Evolutionary conservation across 2,113 vertebrate genomes (phyloP).

Genomic region (Benitochromis conjunctus): DNA sequence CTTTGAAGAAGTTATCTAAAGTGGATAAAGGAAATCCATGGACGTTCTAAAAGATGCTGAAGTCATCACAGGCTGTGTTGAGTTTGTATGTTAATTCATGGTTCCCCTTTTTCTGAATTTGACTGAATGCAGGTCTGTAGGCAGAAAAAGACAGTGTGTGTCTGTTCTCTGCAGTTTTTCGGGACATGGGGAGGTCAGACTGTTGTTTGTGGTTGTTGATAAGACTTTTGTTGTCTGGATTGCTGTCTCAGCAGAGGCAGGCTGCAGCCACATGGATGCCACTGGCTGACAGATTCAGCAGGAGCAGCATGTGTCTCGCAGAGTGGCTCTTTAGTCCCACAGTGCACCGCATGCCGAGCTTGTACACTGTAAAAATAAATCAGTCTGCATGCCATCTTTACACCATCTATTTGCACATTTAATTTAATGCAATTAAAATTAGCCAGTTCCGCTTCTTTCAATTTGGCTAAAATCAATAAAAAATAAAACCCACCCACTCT

Average conservation of each 20-base stretch:
- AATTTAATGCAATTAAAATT: background rate
- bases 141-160: background rate
- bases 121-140: conserved; percentile 6
- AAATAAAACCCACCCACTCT: background rate
- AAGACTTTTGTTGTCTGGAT: conserved; percentile 55
- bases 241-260: conserved; percentile 62
- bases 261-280: conserved; percentile 39
- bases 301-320: conserved; percentile 32
- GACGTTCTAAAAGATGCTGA: background rate
- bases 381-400: background rate
- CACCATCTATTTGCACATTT: background rate
- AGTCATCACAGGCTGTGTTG: background rate
- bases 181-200: background rate
- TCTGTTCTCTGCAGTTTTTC: background rate
- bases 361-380: background rate
- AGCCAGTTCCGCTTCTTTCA: background rate
- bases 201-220: conserved; percentile 48
- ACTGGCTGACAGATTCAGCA: conserved; percentile 49
- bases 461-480: background rate
- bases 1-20: conserved; percentile 4
- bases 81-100: background rate
- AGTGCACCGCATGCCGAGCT: background rate
- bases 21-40: background rate
- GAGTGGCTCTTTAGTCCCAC: conserved; percentile 30
- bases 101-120: background rate